phyloP scores from a whole-genome alignment of 1,140 invertebrate species.

The Aphelenchoides avenae region DNA sequence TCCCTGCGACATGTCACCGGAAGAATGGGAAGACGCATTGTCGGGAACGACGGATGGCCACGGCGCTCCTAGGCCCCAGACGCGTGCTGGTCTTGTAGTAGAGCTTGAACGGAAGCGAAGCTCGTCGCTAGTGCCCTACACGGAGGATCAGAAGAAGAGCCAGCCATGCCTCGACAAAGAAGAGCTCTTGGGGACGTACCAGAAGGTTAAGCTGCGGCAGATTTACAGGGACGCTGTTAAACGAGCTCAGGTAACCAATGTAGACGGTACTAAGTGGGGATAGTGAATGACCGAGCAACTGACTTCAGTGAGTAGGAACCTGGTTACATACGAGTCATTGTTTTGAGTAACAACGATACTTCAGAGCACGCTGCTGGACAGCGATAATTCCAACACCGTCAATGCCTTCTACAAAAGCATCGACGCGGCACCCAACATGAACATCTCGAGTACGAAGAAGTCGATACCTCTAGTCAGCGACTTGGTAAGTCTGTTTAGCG shows the following conservation, averaged over 20 bases:
- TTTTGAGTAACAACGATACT: conserved; percentile 21
- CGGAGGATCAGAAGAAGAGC: conserved; percentile 8
- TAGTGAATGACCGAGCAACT: no score
- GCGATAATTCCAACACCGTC: conserved; percentile 66
- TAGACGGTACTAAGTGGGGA: no score
- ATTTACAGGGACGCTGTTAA: no score
- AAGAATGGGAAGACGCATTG: conserved; percentile 9
- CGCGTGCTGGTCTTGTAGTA: neutral
- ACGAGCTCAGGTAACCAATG: neutral
- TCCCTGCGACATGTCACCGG: neutral
- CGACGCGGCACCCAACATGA: conserved; percentile 98
- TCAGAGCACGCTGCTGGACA: conserved; percentile 54
- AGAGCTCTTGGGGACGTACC: no score
- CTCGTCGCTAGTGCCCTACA: conserved; percentile 28
- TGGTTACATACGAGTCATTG: neutral
- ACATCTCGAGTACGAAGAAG: conserved; percentile 76
- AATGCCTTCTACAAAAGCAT: conserved; percentile 99
- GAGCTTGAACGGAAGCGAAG: conserved; percentile 18
- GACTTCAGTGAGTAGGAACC: neutral
- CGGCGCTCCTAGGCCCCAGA: neutral
- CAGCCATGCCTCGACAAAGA: conserved; percentile 9
- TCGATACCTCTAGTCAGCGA: conserved; percentile 96
- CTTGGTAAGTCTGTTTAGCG: conserved; percentile 74
- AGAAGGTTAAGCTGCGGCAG: no score
- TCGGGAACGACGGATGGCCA: neutral